Conservation (phyloP, 2,797 vertebrate species). For the Coccyzus lansbergi region DNA sequence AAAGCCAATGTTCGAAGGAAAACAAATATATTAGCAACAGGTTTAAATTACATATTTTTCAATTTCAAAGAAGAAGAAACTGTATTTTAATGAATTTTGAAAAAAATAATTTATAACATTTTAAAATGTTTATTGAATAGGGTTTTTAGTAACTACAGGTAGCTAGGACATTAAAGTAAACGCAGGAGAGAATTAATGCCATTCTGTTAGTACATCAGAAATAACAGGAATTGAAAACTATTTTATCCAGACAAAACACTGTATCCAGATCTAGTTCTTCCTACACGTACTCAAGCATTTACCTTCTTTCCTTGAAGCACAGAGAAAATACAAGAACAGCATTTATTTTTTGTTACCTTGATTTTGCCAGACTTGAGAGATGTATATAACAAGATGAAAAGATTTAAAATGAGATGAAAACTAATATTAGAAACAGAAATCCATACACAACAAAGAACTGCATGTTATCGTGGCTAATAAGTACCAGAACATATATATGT, state of each 20-base stretch:
- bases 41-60: neutral
- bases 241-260: neutral
- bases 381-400: neutral
- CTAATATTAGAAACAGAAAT: neutral
- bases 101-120: neutral
- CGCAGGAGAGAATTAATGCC: neutral
- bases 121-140: neutral
- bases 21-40: neutral
- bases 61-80: neutral
- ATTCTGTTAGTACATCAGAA: neutral
- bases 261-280: neutral
- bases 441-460: neutral
- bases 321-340: neutral
- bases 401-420: neutral
- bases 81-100: neutral
- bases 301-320: neutral
- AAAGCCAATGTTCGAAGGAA: neutral
- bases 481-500: neutral
- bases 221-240: neutral
- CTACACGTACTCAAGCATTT: neutral
- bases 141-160: neutral
- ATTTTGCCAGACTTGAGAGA: neutral
- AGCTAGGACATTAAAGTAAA: neutral
- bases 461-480: neutral
- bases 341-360: neutral